phyloP scores from a whole-genome alignment of 2,888 invertebrate genomes.

The Malacosoma neustria region DNA sequence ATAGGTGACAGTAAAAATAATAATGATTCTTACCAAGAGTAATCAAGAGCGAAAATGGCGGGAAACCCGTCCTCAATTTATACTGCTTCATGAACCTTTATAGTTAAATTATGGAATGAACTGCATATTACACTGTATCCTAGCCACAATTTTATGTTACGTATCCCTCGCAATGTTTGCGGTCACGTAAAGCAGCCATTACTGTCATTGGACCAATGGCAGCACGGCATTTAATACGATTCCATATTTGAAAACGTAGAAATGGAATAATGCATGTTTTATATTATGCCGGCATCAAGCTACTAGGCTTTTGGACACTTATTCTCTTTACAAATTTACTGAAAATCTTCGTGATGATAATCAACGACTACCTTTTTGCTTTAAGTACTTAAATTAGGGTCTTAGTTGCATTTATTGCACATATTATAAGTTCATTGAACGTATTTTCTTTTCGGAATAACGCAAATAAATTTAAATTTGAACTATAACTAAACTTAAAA shows the following conservation, averaged over 20 bases:
- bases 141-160: slow-evolving; percentile 33
- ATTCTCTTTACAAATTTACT: too few relatives aligned
- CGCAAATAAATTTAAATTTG: too few relatives aligned
- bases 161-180: slow-evolving; percentile 54
- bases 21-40: neutral
- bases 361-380: too few relatives aligned
- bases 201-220: slow-evolving; percentile 52
- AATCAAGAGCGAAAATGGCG: neutral
- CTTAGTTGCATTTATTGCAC: too few relatives aligned
- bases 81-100: too few relatives aligned
- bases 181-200: slow-evolving; percentile 71
- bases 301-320: slow-evolving; percentile 24
- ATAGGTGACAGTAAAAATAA: neutral
- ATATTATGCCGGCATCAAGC: neutral
- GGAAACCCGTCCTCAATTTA: neutral
- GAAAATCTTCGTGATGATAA: too few relatives aligned
- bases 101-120: slow-evolving; percentile 2
- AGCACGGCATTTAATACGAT: slow-evolving; percentile 55
- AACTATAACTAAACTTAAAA: too few relatives aligned
- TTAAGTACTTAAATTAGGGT: too few relatives aligned
- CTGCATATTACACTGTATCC: too few relatives aligned
- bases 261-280: slow-evolving; percentile 20
- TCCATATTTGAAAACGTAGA: slow-evolving; percentile 54
- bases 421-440: too few relatives aligned
- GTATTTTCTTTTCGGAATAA: too few relatives aligned